phyloP scores from a whole-genome alignment of 2,797 vertebrate genomes.

The Eulemur albifrons region DNA sequence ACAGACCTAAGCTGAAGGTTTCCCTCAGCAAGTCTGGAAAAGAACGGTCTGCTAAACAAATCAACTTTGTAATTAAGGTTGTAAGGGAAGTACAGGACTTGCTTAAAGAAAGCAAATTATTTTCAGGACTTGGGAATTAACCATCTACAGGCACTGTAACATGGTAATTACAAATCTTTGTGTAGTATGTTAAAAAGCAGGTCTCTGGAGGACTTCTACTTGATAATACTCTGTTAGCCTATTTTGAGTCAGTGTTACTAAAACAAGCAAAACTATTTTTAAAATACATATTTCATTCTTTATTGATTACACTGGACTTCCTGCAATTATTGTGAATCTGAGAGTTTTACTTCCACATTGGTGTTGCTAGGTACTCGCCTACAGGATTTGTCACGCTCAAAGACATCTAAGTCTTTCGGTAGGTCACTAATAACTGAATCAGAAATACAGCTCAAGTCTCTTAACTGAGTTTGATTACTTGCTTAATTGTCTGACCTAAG shows the following conservation, averaged over 20 bases:
- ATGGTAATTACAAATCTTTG: slow-evolving; percentile 21
- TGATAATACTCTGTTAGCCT: not conserved
- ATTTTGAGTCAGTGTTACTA: slow-evolving; percentile 22
- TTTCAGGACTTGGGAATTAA: slow-evolving; percentile 42
- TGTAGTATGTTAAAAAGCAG: slow-evolving; percentile 24
- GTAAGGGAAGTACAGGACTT: slow-evolving; percentile 47
- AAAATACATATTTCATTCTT: slow-evolving; percentile 49
- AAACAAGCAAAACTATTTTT: slow-evolving; percentile 40
- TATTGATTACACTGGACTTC: slow-evolving; percentile 14
- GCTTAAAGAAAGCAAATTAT: slow-evolving; percentile 47
- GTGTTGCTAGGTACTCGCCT: not conserved
- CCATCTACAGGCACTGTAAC: not conserved
- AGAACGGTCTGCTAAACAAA: slow-evolving; percentile 59
- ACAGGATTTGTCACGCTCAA: not conserved
- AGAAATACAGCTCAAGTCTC: slow-evolving; percentile 31
- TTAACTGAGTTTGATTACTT: not conserved
- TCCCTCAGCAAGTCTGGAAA: slow-evolving; percentile 34
- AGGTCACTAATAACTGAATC: slow-evolving; percentile 27
- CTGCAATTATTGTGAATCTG: slow-evolving; percentile 42
- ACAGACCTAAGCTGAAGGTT: slow-evolving; percentile 31
- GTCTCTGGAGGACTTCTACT: not conserved
- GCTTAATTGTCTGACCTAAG: not conserved
- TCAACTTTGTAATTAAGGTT: slow-evolving; percentile 56
- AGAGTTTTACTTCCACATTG: not conserved
- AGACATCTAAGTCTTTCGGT: not conserved